phyloP scores from a whole-genome alignment of 2,888 invertebrate species.

The Pristionchus mayeri region DNA sequence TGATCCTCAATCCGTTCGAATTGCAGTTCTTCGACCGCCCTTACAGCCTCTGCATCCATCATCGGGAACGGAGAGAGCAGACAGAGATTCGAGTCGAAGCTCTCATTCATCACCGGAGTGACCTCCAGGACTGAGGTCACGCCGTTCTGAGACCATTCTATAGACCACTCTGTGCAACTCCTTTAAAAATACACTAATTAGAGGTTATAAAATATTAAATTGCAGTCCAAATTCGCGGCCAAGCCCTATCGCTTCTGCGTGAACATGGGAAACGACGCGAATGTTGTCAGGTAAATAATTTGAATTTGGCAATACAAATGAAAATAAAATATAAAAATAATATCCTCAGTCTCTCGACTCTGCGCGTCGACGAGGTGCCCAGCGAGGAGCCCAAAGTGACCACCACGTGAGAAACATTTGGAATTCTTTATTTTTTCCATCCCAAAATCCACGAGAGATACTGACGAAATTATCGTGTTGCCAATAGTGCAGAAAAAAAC shows the following conservation, averaged over 20 bases:
- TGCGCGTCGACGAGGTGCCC: not conserved
- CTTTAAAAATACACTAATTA: too few species aligned
- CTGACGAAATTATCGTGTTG: too few species aligned
- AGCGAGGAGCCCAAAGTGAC: not conserved
- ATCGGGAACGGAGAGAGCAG: not conserved
- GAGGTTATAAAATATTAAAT: not conserved
- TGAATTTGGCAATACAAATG: not conserved
- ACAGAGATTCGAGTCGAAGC: not conserved
- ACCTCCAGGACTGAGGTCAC: conserved; percentile 24
- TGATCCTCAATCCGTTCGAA: not conserved
- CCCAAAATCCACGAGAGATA: too few species aligned
- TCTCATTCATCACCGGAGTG: conserved; percentile 17
- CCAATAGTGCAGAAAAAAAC: too few species aligned
- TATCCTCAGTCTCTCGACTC: not conserved
- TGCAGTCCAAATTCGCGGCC: conserved; percentile 29
- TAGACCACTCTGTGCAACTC: too few species aligned
- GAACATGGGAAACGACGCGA: conserved; percentile 39
- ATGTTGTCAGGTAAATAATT: conserved; percentile 5
- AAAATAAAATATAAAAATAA: not conserved
- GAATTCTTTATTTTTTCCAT: not conserved
- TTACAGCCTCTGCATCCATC: not conserved
- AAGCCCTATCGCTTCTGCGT: conserved; percentile 47
- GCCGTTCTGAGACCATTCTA: too few species aligned
- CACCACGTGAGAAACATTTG: conserved; percentile 37
- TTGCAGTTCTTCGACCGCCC: not conserved